Base-by-base conservation (phyloP, 2,888 invertebrate species). In the Noctua janthina region DNA sequence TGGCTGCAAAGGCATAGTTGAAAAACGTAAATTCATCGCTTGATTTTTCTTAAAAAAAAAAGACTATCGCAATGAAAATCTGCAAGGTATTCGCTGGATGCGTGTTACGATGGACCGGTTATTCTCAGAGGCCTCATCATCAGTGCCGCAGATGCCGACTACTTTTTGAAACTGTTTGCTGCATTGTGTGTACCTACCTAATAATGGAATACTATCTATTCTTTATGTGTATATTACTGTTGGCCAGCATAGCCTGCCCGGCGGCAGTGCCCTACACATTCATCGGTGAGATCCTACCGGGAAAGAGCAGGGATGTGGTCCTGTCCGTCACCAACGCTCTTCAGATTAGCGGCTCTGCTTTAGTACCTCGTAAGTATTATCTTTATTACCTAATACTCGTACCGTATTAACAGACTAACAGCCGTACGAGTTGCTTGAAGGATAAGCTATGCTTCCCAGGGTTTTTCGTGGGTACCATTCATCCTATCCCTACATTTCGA, bases 281-380 rank as follows among this genome's bases (percentile, higher is more conserved):
- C 85, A 95, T 97, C 39, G 96, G 97, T 11, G 97, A 97, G 89
- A 94, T 97, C 20, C 81, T 96, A 0, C 97, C 97, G 0, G 90
- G 88, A 46, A 94, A 91, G 23, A 93, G 96, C 82, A 93, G 96
- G 76, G 97, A 97, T 83, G 69, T 96, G 3, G 92, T 94, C 11
- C 89, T 97, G 2, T 95, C 96, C 1, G 86, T 97, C 67, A 95
- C 94, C 15, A 97, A 97, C 81, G 95, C 96, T 4, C 90, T 96
- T 89, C 97, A 97, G 88, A 95, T 95, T 46, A 86, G 92, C 2
- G 96, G 97, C 5, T 90, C 96, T 0, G 94, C 94, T 1, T 71
- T 96, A 35, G 95, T 96, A 1, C 96, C 96, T 17, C 82, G 97
- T 97, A 92, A 96, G 96, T 94, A 83, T 67, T 39, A 15, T 3